Evolutionary conservation across 2,113 vertebrate genomes (phyloP).

Genomic region (Phycodurus eques): DNA sequence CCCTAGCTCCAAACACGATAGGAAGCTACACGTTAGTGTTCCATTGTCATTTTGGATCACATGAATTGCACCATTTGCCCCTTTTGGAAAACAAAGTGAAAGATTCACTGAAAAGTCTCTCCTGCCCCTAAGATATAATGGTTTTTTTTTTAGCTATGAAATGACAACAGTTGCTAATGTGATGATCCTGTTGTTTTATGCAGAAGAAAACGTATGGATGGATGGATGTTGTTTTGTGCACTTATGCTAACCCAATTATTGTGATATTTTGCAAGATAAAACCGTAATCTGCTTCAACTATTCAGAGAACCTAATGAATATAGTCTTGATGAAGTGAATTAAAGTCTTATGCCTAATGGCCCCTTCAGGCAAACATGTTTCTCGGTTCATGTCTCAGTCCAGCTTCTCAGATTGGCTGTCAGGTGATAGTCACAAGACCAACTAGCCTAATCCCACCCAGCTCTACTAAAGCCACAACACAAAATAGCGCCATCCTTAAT

Average conservation of each 20-base stretch:
- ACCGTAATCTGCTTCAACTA: background rate
- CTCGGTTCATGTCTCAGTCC: slow-evolving; percentile 20
- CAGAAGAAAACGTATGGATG: background rate
- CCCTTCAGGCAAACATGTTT: slow-evolving; percentile 29
- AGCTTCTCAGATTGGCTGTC: slow-evolving; percentile 51
- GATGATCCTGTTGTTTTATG: slow-evolving; percentile 1
- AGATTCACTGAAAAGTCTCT: background rate
- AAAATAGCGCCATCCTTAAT: slow-evolving; percentile 51
- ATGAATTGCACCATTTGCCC: background rate
- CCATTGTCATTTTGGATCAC: background rate
- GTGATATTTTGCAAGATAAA: slow-evolving; percentile 4
- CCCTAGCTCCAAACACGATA: background rate
- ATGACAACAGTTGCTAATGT: background rate
- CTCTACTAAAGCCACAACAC: slow-evolving; percentile 48
- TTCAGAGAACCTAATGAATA: background rate
- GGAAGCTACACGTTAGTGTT: background rate
- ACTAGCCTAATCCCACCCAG: slow-evolving; percentile 62
- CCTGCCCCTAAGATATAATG: background rate
- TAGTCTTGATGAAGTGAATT: slow-evolving; percentile 1
- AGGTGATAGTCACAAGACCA: slow-evolving; percentile 77
- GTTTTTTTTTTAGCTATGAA: background rate
- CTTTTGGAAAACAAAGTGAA: background rate
- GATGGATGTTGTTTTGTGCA: background rate
- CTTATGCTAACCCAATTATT: slow-evolving; percentile 1
- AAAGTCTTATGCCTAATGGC: slow-evolving; percentile 1